These are phyloP conservation scores for Zonitis immaculata DNA, from an alignment of 2,888 invertebrate genomes.

Conservation along the genomic window DNA sequence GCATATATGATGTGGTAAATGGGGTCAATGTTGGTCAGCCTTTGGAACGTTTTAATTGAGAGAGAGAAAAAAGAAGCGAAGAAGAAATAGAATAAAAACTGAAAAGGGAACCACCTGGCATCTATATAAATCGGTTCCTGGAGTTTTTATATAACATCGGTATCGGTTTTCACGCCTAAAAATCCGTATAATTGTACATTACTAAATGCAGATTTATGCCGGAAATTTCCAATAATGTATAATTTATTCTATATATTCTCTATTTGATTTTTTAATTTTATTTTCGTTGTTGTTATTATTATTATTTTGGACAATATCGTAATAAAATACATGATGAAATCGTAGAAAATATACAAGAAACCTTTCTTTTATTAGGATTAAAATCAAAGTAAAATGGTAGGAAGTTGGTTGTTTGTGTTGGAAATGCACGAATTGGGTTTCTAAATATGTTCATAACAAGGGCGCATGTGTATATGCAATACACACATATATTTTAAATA, in stretches of 20 bases:
- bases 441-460: conserved; percentile 10
- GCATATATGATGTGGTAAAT: conserved; percentile 8
- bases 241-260: not conserved
- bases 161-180: conserved; percentile 15
- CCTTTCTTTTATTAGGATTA: conserved; percentile 37
- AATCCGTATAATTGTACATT: conserved; percentile 16
- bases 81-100: no score
- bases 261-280: not conserved
- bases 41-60: conserved; percentile 8
- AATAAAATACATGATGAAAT: conserved; percentile 35
- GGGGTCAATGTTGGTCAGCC: conserved; percentile 5
- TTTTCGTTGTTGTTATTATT: not conserved
- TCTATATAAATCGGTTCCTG: conserved; percentile 8
- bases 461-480: no score
- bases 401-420: conserved; percentile 3
- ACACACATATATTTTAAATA: conserved; percentile 8
- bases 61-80: not conserved
- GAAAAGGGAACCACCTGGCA: conserved; percentile 13
- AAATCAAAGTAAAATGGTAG: conserved; percentile 24
- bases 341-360: conserved; percentile 36
- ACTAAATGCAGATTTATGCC: conserved; percentile 9
- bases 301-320: conserved; percentile 17
- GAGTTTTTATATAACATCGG: not conserved
- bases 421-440: conserved; percentile 5
- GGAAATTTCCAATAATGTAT: conserved; percentile 3